Evolutionary conservation across 2,797 vertebrate genomes (phyloP), one percentile per base, ranked within the genome.

Genomic region (Salarias fasciatus): DNA sequence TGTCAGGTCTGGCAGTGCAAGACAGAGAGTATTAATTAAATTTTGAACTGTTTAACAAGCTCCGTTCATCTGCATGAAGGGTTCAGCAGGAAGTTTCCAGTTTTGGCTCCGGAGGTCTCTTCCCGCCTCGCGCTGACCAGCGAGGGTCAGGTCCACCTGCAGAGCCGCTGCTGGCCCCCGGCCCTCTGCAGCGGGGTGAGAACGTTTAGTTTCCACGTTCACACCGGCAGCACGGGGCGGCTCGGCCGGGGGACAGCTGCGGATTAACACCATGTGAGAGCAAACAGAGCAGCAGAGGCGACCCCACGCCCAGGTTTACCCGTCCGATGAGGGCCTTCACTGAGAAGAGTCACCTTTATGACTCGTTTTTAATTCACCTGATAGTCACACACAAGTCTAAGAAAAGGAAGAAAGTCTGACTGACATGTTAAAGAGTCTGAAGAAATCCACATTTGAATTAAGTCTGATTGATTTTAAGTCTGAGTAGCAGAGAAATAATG

Each of bases 121-220:
- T 40, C 37, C 24, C 46, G 65, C 33, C 52, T 53, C 5, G 28
- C n/a, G 57, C 14, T 0, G 42, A 18, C 6, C 54, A 13, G 47
- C 31, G 18, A 6, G 12, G 48, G 18, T 50, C 59, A 46, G 37
- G 38, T 55, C 70, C 63, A 67, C 69, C 72, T 72, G 67, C 5
- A 52, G 29, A 47, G 31, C 35, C 49, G 12, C 59, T 55, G 33
- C 67, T 73, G 73, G 56, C 56, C 63, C 63, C 56, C 57, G 65
- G 60, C 46, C 70, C 51, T 66, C 77, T 61, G 44, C 79, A 81
- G 37, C 35, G 10, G 11, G 29, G 63, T 70, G 77, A 67, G 70
- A 88, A 86, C 84, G 77, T 70, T 69, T 61, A 42, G 65, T 80
- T 79, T 83, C 62, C 76, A 66, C 53, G 14, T 67, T 76, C 51